Evolutionary conservation across 2,888 invertebrate species (phyloP), one percentile per base, ranked within the genome.

Genomic region (Eupithecia vulgata): DNA sequence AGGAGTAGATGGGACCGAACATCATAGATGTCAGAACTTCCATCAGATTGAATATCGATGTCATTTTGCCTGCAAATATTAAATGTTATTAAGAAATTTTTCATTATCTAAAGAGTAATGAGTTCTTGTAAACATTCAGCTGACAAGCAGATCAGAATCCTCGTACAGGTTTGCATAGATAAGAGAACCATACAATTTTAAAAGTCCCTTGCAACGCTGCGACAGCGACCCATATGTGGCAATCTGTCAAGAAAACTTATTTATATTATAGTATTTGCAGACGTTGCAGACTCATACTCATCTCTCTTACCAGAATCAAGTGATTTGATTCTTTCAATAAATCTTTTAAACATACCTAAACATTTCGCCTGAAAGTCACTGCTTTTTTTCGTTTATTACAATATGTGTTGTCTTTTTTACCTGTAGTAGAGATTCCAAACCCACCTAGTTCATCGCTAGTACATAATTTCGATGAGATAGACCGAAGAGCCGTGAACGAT

Each of bases 391-490:
- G 17, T 48, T n/a, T 48, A n/a, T 21, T 52, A 52, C 17, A 52
- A 52, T 8, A 48, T 48, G 48, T 7, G n/a, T n/a, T 7, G 45
- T 17, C 6, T 3, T 1, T 48, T 48, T n/a, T 7, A 37, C 37
- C 0, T 37, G 17, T 59, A 17, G 34, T 61, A 15, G 2, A 15
- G 34, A 34, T n/a, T 59, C 70, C 70, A 59, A n/a, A 35, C 89
- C 92, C 95, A 95, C 96, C 97, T 78, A 97, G 91, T 93, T 97
- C 97, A 83, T 96, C 96, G 70, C 95, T 95, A 15, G 96, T 95
- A 52, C 96, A 96, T 70, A 97, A 88, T 89, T 97, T 97, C 0
- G 97, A 97, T 67, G 96, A 96, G 78, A 97, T 96, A 1, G 97
- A 96, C 82, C 97, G 90, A 89, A 97, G 95, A 1, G 97, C 97